Conservation (phyloP, 2,113 vertebrate genomes). For the Otis tarda region DNA sequence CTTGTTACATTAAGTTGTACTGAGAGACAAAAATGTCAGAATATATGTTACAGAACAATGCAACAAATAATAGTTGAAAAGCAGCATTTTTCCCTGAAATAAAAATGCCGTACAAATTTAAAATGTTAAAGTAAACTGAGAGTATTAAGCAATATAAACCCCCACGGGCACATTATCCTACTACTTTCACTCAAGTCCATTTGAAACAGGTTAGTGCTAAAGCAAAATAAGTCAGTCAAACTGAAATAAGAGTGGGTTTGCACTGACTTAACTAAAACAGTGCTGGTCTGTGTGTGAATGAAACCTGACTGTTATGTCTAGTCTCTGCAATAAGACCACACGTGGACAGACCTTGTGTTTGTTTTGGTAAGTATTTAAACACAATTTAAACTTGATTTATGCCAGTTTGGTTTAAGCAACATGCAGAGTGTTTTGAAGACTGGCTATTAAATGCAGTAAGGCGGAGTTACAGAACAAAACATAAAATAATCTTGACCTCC, state of each 20-base stretch:
- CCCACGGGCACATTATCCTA: background rate
- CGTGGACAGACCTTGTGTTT: background rate
- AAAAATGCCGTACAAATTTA: background rate
- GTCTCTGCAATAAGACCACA: background rate
- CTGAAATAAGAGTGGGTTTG: background rate
- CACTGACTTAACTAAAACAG: background rate
- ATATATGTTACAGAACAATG: background rate
- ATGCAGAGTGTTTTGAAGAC: background rate
- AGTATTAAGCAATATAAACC: background rate
- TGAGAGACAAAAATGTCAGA: background rate
- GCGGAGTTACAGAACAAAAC: background rate
- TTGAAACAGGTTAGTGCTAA: background rate
- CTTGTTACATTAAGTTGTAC: background rate
- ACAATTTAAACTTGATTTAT: background rate
- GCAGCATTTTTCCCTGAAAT: background rate
- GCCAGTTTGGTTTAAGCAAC: background rate
- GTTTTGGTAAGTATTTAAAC: background rate
- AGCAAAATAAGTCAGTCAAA: background rate
- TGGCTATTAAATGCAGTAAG: background rate
- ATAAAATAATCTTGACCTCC: background rate
- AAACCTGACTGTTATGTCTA: background rate
- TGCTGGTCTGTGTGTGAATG: background rate
- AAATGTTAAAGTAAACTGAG: background rate
- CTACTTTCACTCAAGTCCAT: background rate
- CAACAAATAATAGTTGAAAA: background rate